Evolutionary conservation across 2,113 vertebrate species (phyloP), one percentile per base, ranked within the genome.

Genomic region (Willisornis vidua): DNA sequence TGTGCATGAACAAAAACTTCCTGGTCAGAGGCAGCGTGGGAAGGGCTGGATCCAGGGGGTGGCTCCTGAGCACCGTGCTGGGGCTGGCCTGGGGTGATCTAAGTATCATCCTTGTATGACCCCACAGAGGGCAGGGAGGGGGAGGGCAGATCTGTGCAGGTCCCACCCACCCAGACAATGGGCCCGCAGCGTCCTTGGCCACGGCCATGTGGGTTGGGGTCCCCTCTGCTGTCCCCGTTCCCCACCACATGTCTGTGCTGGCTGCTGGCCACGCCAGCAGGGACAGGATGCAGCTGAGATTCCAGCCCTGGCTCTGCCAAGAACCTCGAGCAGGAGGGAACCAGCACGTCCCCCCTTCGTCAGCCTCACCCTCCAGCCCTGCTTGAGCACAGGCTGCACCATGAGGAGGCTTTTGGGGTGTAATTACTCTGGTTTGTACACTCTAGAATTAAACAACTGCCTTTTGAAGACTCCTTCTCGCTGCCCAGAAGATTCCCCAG

Each of bases 61-160:
- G 45, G 46, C 59, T 70, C 19, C 20, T 0, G 20, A 8, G 22
- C 71, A 46, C 29, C 2, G 2, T 3, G 26, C 65, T 19, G 63
- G 19, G 22, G 17, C 43, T 39, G 49, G 55, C 39, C 25, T 2
- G 10, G 28, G 35, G 54, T 2, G 12, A 35, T 62, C 41, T 43
- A 43, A 15, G 41, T 43, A 43, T 71, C 4, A 6, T 29, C 10
- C 52, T 61, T 0, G 0, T 23, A 4, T 63, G 14, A 33, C 12
- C 58, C 66, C 8, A 26, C 9, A 31, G 61, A 65, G n/a, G 63
- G 18, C 20, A 5, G 7, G 12, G 2, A 14, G 19, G 1, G 2
- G 3, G 15, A 52, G 26, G 31, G 37, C 3, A 0, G 31, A 28
- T 85, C 61, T 37, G 31, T 37, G 51, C 71, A 58, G 91, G 75